Evolutionary conservation across 2,888 invertebrate species (phyloP), one percentile per base, ranked within the genome.

Genomic region (Plebejus anna): DNA sequence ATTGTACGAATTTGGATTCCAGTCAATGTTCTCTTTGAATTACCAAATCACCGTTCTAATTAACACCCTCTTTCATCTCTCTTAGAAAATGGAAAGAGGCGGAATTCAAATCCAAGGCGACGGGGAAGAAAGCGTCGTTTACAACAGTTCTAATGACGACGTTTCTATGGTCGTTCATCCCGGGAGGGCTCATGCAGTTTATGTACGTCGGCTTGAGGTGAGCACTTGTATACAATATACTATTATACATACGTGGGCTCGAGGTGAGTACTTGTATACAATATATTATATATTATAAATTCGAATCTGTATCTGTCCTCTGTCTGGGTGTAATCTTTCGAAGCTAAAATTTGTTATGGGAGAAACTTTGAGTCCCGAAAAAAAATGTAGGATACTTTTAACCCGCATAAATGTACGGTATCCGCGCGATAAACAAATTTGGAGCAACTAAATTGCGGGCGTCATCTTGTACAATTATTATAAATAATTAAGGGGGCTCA

Each of bases 131-230:
- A 5, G 87, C 92, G 0, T 92, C 91, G 1, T 85, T 91, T 77
- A 80, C 77, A 16, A 89, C 81, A 83, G 88, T 85, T 22, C 81
- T 93, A 4, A 72, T 82, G 7, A 90, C 80, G 80, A 86, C 90
- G 28, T 94, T 92, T 78, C 81, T 86, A 2, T 88, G 87, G 86
- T 86, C 88, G 1, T 94, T 83, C 77, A 11, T 92, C 32, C 89
- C 89, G 4, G 91, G 90, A 42, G 93, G 93, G 4, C 59, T 91
- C 0, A 84, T 90, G 84, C 91, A 91, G 80, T 85, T 92, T 3
- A 4, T 82, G 0, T 84, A 81, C 75, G 85, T 88, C 75, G 75
- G 79, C 36, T 78, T 90, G 70, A 85, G 91, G 93, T 92, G 84
- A 79, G 83, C 77, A 78, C 16, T 70, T 76, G 3, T 75, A 59